A percentile compares a stretch with the other conserved stretches of the same genome.
phyloP scores from a whole-genome alignment of 1,140 invertebrate species.

The silkworm (Bombyx mori) region ASM3026992v2 NC_085117.1:13513501-13514000 shows the following conservation, averaged over 20 bases:
- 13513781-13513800: not conserved
- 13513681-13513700: slow-evolving; percentile 3
- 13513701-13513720: slow-evolving; percentile 31
- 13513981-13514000: no score
- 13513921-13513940: not conserved
- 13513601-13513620: not conserved
- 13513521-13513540: not conserved
- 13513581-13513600: not conserved
- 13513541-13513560: not conserved
- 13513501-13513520: slow-evolving; percentile 22
- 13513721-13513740: slow-evolving; percentile 31
- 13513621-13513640: not conserved
- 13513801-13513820: not conserved
- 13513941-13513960: no score
- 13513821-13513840: not conserved
- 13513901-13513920: not conserved
- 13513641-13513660: not conserved
- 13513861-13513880: no score
- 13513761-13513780: not conserved
- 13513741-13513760: slow-evolving; percentile 22
- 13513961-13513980: no score
- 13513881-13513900: no score
- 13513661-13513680: not conserved
- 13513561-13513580: not conserved
- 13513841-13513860: no score